Conservation (phyloP, 2,113 vertebrate genomes). For the Lathamus discolor region DNA sequence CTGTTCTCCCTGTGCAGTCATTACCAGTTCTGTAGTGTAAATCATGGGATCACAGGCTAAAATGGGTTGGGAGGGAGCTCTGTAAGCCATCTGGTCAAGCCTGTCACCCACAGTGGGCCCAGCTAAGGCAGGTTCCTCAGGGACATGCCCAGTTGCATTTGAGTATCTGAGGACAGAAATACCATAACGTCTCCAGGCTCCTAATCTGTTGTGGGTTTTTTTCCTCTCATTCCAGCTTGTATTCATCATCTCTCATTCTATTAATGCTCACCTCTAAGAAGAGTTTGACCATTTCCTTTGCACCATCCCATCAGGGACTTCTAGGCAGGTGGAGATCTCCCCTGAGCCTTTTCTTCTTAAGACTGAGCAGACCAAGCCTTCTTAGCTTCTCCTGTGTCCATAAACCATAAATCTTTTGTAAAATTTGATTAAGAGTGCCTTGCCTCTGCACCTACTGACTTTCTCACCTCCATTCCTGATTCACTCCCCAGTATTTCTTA, state of each 20-base stretch:
- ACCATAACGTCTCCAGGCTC: neutral
- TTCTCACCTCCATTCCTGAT: neutral
- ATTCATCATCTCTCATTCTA: neutral
- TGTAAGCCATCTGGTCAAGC: neutral
- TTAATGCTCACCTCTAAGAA: neutral
- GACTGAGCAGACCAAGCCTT: neutral
- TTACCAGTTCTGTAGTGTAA: neutral
- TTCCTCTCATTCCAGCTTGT: neutral
- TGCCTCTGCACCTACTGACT: neutral
- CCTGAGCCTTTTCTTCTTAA: neutral
- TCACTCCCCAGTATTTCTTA: neutral
- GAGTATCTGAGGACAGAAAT: neutral
- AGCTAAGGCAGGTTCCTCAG: neutral
- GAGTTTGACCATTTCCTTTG: neutral
- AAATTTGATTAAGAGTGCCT: neutral
- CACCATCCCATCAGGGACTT: neutral
- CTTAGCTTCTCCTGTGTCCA: neutral
- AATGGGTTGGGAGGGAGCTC: neutral
- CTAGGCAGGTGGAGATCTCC: neutral
- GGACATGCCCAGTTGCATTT: neutral
- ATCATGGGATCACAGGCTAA: neutral
- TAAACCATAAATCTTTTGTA: neutral
- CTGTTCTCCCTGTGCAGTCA: neutral
- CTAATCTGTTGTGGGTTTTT: neutral
- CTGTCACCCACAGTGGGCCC: neutral